Evolutionary conservation across 2,888 invertebrate species (phyloP).

Genomic region (Temnothorax unifasciatus): DNA sequence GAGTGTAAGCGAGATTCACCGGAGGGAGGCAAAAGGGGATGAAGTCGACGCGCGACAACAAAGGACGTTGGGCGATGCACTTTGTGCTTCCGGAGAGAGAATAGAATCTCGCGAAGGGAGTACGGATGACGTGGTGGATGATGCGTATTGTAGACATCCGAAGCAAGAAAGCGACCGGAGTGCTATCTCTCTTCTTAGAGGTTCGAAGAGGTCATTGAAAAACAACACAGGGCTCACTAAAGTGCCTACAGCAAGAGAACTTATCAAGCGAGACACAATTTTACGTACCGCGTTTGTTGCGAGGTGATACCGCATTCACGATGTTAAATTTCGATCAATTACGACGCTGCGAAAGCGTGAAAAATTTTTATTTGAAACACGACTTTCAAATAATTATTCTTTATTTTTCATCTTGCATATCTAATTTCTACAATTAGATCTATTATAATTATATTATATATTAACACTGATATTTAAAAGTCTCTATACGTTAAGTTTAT

Average conservation of each 20-base stretch:
- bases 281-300: constrained; percentile 28
- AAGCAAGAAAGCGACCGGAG: constrained; percentile 66
- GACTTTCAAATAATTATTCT: background rate
- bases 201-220: constrained; percentile 59
- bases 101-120: constrained; percentile 63
- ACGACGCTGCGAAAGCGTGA: background rate
- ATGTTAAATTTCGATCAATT: constrained; percentile 48
- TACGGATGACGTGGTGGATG: constrained; percentile 51
- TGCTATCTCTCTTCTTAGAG: constrained; percentile 49
- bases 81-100: constrained; percentile 69
- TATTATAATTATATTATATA: background rate
- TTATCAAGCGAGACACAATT: constrained; percentile 52
- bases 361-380: background rate
- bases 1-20: constrained; percentile 31
- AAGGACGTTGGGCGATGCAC: constrained; percentile 65
- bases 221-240: constrained; percentile 42
- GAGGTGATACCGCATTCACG: constrained; percentile 34
- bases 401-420: background rate
- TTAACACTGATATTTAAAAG: background rate
- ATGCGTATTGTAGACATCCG: constrained; percentile 73
- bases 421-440: background rate
- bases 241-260: constrained; percentile 58
- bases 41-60: constrained; percentile 67
- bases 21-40: background rate
- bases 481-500: background rate